Base-by-base conservation (phyloP, 1,140 invertebrate species). In the Dreissena rostriformis region DNA sequence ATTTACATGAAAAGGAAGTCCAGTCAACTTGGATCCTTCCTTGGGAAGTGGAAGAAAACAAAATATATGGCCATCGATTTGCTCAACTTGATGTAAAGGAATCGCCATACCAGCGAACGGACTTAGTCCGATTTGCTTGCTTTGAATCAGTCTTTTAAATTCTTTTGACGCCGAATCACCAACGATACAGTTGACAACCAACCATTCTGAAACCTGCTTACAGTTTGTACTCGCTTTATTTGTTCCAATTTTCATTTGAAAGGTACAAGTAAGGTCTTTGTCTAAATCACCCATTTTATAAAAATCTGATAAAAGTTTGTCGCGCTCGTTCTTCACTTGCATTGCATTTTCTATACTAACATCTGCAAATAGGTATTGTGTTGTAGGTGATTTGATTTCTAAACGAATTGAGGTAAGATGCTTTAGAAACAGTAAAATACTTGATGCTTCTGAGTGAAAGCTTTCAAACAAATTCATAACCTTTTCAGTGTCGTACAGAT, bases 1-100 rank as follows among this genome's bases (percentile, higher is more conserved):
- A 83, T 92, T 91, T 24, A 92, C 86, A 76, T 92, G 87, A 28
- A 90, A 82, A 15, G 90, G 91, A 14, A 92, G 66, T 19, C 83
- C 82, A 15, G 90, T 90, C 22, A 65, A 63, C 61, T 73, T 86
- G 14, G 71, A 52, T 17, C 70, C 57, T 52, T 86, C 72, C 24
- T 87, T 71, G n/a, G 90, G 90, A 14, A 91, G 84, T n/a, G 91
- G 91, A 12, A 92, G 71, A 68, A 90, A 90, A 77, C 90, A 91
- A 76, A 91, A 92, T 0, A 91, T 53, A 52, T 90, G 89, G 29
- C 81, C 81, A 39, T 83, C 55, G 26, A 53, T 28, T 7, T 66
- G 19, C 14, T 11, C 7, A 29, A 22, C 22, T 5, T 11, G 29
- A 28, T 22, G 10, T 22, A 83, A 26, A 29, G 51, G 81, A 12